A percentile compares a stretch with the other conserved stretches of the same genome.
These are phyloP conservation scores for Smithornis capensis DNA, from an alignment of 2,113 vertebrate genomes.

Conservation along the genomic window DNA sequence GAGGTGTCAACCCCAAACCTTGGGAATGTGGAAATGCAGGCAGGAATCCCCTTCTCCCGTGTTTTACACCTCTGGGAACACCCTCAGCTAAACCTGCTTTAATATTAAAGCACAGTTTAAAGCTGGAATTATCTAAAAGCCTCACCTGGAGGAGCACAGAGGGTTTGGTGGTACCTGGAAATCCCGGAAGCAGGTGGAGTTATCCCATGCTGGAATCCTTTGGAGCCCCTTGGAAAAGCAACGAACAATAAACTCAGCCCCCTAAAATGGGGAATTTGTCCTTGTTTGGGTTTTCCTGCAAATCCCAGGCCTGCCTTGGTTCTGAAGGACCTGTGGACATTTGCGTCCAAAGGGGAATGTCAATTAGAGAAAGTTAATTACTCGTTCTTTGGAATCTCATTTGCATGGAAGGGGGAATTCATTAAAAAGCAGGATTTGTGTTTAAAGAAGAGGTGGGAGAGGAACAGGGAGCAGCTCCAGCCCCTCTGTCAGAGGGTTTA, in stretches of 20 bases:
- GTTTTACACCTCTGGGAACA: not conserved
- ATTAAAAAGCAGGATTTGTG: not conserved
- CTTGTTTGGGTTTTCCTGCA: not conserved
- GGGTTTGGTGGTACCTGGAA: not conserved
- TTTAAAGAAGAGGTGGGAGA: not conserved
- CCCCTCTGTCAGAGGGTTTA: not conserved
- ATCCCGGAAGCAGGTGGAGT: not conserved
- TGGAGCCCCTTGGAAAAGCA: rapidly evolving
- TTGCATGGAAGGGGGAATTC: not conserved
- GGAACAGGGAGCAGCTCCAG: not conserved
- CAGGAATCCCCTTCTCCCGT: not conserved
- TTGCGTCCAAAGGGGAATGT: conserved; percentile 5
- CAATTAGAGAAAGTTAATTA: conserved; percentile 24
- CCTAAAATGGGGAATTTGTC: rapidly evolving
- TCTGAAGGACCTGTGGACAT: not conserved
- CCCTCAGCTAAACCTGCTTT: not conserved
- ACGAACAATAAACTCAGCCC: no score
- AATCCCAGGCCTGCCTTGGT: not conserved
- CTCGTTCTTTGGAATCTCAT: conserved; percentile 23
- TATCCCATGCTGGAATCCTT: not conserved
- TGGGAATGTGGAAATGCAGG: not conserved
- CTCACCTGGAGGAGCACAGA: rapidly evolving
- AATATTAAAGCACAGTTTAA: not conserved
- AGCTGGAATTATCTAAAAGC: not conserved
- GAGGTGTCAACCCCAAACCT: not conserved